Evolutionary conservation across 1,140 invertebrate genomes (phyloP), one percentile per base, ranked within the genome.

Genomic region (Drosophila carrolli): DNA sequence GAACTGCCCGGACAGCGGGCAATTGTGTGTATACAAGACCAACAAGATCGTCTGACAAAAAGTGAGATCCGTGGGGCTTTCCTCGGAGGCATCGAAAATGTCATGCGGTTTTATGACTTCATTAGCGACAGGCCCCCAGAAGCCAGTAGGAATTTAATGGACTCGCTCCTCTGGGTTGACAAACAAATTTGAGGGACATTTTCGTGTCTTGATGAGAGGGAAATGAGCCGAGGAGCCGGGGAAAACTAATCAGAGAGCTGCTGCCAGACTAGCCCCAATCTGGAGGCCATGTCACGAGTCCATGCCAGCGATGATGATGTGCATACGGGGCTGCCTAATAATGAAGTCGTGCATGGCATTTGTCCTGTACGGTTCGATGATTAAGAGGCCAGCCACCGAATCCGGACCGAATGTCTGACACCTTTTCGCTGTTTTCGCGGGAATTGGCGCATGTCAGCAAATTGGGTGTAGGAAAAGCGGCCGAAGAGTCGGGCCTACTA

Each of bases 51-150:
- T 65, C 75, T 67, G 78, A 77, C 63, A 67, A 86, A 86, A 86
- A 81, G 78, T 78, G 66, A 86, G 82, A 81, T 86, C 78, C 60
- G 53, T 37, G 75, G 44, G 75, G 48, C 47, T 70, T 62, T 75
- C 57, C 62, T 70, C 48, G 75, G 55, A 78, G 83, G 75, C 59
- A 88, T 68, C 79, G 75, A 79, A 85, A 86, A 86, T 86, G 83
- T 86, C 83, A 89, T 86, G 83, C 85, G 77, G 81, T 81, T 89
- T 89, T 89, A 89, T 89, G 84, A 89, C 84, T 89, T 89, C 84
- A 89, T 89, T 89, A 89, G 84, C 85, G 67, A 84, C 75, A 83
- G 79, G n/a, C 29, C 48, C 59, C 70, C 47, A 60, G 46, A 23
- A 57, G 62, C 48, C 62, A 35, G 16, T 9, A 58, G 83, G 84